These are phyloP conservation scores for Diabrotica balteata DNA, from an alignment of 2,888 invertebrate species.

Conservation along the genomic window DNA sequence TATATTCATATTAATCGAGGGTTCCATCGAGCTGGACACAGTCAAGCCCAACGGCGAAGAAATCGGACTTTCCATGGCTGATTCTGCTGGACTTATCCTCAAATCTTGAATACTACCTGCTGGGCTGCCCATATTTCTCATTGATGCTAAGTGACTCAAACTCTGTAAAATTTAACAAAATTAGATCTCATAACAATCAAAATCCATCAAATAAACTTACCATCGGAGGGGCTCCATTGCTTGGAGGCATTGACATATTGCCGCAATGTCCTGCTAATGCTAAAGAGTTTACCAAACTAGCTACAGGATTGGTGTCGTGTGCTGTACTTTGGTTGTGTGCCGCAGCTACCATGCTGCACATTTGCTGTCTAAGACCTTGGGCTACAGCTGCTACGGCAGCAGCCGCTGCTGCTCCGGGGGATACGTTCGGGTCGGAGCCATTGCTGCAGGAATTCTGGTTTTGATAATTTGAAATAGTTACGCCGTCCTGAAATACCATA, in stretches of 20 bases:
- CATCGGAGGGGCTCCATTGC: conserved; percentile 57
- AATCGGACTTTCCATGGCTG: conserved; percentile 66
- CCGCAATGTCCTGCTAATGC: conserved; percentile 59
- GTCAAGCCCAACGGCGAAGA: conserved; percentile 69
- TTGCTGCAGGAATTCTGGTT: conserved; percentile 64
- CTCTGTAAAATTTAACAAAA: conserved; percentile 32
- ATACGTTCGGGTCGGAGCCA: conserved; percentile 67
- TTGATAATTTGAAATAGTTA: conserved; percentile 67
- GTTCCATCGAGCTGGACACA: conserved; percentile 61
- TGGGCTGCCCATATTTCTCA: conserved; percentile 60
- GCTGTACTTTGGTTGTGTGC: conserved; percentile 65
- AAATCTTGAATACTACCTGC: conserved; percentile 61
- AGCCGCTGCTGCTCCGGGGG: conserved; percentile 77
- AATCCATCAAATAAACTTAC: conserved; percentile 4
- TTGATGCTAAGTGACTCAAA: conserved; percentile 56
- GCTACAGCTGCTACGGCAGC: conserved; percentile 88
- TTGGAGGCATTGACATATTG: conserved; percentile 53
- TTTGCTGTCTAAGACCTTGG: conserved; percentile 84
- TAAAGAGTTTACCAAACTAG: conserved; percentile 58
- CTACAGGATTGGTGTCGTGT: conserved; percentile 59
- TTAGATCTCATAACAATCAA: neutral
- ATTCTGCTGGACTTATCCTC: conserved; percentile 62
- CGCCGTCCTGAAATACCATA: conserved; percentile 67
- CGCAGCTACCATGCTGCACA: conserved; percentile 83
- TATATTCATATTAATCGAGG: conserved; percentile 56